Evolutionary conservation across 2,888 invertebrate species (phyloP), one percentile per base, ranked within the genome.

Genomic region (Watsonalla cultraria): DNA sequence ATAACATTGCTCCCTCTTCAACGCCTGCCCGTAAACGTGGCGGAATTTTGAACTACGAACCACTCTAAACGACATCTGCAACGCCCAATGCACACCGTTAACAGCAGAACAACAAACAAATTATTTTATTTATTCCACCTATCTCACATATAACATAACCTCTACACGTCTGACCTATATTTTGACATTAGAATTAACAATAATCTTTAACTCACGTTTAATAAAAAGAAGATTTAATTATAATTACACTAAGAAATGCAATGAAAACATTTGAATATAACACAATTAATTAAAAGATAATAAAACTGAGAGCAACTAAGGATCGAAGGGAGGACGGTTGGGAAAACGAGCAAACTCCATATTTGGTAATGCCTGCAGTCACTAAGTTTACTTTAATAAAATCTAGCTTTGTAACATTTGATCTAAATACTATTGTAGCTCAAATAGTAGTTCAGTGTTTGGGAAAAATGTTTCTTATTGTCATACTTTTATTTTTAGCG

Each of bases 41-140:
- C 98, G 97, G 92, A 98, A 99, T 93, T 99, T 99, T 85, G 98
- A 98, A 92, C 95, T 96, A 91, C 98, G 96, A 75, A 99, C 97
- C 88, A 97, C 97, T 88, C 97, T 96, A 93, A 98, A 98, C 92
- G 97, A 97, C 97, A 98, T 97, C 93, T 94, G 87, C 74, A 90
- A 91, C 80, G 75, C 78, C 86, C 83, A 84, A 83, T 66, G 66
- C 71, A 72, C 75, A 73, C 68, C 62, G 76, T 83, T 82, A 83
- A 78, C 74, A 78, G 79, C 68, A 81, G 80, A 78, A 80, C 79
- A 66, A 64, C 61, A 78, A 76, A 81, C 78, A 81, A 80, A 69
- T 76, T 37, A 42, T 42, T 42, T 69, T 70, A 71, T 72, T 74
- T 69, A 75, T 74, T 66, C 61, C 58, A 81, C 77, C 74, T 78